phyloP scores from a whole-genome alignment of 2,113 vertebrate genomes.

The Lanius ludovicianus region DNA sequence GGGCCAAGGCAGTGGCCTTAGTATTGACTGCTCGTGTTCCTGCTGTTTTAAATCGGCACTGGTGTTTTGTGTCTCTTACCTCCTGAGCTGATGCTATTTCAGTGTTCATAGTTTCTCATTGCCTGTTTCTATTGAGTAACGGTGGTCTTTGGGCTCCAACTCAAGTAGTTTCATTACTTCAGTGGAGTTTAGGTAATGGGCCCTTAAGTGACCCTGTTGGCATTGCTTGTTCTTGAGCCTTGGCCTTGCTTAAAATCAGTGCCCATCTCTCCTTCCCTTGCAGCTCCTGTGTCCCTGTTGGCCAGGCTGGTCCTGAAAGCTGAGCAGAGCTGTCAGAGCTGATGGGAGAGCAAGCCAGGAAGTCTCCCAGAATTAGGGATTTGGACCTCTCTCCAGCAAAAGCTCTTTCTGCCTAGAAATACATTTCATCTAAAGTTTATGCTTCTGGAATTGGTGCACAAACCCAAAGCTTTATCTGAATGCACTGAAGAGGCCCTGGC shows the following conservation, averaged over 20 bases:
- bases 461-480: neutral
- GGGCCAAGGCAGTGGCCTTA: neutral
- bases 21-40: neutral
- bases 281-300: neutral
- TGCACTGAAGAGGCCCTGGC: neutral
- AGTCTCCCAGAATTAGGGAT: neutral
- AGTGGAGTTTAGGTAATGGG: neutral
- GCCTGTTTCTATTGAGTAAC: neutral
- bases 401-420: neutral
- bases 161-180: neutral
- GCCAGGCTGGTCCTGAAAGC: neutral
- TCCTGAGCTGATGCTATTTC: neutral
- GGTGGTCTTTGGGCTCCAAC: neutral
- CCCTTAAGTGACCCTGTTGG: neutral
- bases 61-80: neutral
- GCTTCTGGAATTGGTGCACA: neutral
- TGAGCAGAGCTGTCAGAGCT: neutral
- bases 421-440: neutral
- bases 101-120: neutral
- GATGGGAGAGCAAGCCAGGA: neutral
- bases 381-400: neutral
- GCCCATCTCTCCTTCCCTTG: neutral
- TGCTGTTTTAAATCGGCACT: neutral
- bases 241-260: neutral
- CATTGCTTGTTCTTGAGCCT: neutral